phyloP scores from a whole-genome alignment of 2,113 vertebrate species.

The Furnarius figulus region DNA sequence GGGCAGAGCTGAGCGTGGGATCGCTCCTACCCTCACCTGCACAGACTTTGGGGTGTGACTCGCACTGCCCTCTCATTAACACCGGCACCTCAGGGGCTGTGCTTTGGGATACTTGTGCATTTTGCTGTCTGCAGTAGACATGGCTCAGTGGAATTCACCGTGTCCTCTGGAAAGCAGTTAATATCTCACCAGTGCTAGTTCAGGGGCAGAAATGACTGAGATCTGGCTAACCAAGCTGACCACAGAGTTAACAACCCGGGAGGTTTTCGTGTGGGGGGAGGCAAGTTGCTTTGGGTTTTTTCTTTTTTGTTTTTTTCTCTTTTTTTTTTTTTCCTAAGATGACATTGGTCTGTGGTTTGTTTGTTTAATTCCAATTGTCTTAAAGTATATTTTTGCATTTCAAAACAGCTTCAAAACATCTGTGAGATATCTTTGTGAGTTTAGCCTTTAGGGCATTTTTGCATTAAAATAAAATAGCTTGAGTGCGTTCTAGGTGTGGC shows the following conservation, averaged over 20 bases:
- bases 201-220: not conserved
- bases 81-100: not conserved
- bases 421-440: not conserved
- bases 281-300: not conserved
- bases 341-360: not conserved
- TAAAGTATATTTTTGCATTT: not conserved
- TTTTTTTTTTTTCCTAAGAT: not conserved
- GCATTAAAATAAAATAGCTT: not conserved
- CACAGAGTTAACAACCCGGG: not conserved
- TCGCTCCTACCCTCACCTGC: accelerated
- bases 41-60: not conserved
- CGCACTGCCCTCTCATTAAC: accelerated
- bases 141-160: not conserved
- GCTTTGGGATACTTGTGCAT: not conserved
- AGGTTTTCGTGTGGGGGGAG: not conserved
- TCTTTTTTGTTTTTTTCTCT: not conserved
- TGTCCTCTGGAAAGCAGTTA: not conserved
- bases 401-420: not conserved
- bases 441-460: not conserved
- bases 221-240: not conserved
- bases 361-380: not conserved
- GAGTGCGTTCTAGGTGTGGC: not conserved
- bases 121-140: not conserved
- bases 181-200: not conserved
- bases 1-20: accelerated